Conservation (phyloP, 92 coral and sea anemone genomes). For the Pocillopora grandis region DNA sequence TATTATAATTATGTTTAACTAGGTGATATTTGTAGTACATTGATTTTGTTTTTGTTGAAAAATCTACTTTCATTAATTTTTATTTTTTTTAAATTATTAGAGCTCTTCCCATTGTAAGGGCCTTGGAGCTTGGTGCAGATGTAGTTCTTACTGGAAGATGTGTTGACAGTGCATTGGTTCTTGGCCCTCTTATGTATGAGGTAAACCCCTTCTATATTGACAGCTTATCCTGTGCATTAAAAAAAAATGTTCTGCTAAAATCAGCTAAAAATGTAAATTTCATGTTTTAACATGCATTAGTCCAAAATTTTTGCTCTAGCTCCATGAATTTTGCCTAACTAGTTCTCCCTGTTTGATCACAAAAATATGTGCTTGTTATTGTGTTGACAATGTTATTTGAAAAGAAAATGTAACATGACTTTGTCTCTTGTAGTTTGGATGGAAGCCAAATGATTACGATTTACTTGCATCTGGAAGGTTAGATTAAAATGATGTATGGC, state of each 20-base stretch:
- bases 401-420: no score
- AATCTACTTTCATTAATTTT: not conserved
- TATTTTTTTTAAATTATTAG: conserved; percentile 30
- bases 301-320: not conserved
- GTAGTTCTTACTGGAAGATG: conserved; percentile 96
- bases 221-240: not conserved
- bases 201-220: conserved; percentile 7
- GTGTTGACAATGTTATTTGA: no score
- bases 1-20: no score
- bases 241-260: no score
- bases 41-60: not conserved
- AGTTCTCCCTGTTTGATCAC: no score
- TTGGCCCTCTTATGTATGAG: conserved; percentile 94
- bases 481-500: not conserved
- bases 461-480: conserved; percentile 99
- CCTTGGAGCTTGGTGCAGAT: conserved; percentile 93
- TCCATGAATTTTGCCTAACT: no score
- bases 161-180: conserved; percentile 93
- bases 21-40: no score
- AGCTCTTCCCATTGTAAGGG: conserved; percentile 91
- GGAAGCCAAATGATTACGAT: conserved; percentile 84
- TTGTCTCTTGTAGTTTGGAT: conserved; percentile 69
- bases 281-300: not conserved
- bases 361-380: no score
- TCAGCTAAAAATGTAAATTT: not conserved